Evolutionary conservation across 2,888 invertebrate genomes (phyloP), one percentile per base, ranked within the genome.

Genomic region (Tiliacea aurago): DNA sequence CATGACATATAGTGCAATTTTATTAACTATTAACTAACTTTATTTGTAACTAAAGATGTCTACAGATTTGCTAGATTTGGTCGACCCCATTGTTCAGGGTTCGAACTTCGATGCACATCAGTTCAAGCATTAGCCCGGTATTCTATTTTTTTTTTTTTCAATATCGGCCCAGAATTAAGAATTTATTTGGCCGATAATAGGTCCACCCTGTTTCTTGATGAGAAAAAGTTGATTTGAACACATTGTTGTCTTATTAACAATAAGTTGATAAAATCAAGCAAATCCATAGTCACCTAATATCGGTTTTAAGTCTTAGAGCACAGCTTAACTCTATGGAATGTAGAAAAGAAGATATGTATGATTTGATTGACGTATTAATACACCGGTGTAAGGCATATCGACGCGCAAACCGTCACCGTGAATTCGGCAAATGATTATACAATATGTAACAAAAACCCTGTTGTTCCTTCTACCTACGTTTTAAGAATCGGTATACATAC

Each of bases 341-440:
- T 64, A 62, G 76, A 10, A 51, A 41, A 41, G 55, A 80, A 41
- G 33, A 49, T 80, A 47, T 62, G 62, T 73, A 63, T 80, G 80
- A 33, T 59, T 56, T 41, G 56, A n/a, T 59, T 79, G 33, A 56
- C n/a, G 23, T 56, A 43, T 47, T n/a, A 20, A 45, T 56, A 65
- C n/a, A 15, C 15, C n/a, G 20, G 43, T 43, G 43, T 43, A 43
- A 11, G 43, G 13, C 43, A 43, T 5, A 41, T 41, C 43, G 3
- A 3, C 13, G 13, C 13, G 43, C 43, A 43, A 43, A 43, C 11
- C 13, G 43, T 43, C 13, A 43, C 13, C 13, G 13, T 43, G 43
- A 4, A 43, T 13, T 43, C 41, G 5, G 9, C 37, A 37, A 2
- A 37, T 37, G 37, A 37, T 37, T 37, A 4, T n/a, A n/a, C n/a